phyloP scores from a whole-genome alignment of 2,797 vertebrate genomes.

The Geranospiza caerulescens region DNA sequence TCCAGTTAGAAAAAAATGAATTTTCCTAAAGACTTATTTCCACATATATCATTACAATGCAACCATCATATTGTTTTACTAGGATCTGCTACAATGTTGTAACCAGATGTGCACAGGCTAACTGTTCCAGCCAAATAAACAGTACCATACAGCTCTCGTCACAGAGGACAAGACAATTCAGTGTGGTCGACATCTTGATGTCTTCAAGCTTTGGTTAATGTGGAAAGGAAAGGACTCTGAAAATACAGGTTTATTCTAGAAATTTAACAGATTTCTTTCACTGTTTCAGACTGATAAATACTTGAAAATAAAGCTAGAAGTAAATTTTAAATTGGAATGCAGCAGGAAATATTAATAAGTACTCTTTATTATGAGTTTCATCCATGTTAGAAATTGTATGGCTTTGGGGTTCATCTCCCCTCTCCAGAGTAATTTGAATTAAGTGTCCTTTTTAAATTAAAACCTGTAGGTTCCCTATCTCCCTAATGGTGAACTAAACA shows the following conservation, averaged over 20 bases:
- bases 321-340: background rate
- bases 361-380: background rate
- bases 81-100: slow-evolving; percentile 76
- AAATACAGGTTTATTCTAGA: background rate
- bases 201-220: slow-evolving; percentile 82
- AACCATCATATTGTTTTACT: background rate
- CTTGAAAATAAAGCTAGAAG: background rate
- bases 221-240: slow-evolving; percentile 62
- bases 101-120: slow-evolving; percentile 74
- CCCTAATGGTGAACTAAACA: background rate
- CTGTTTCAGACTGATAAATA: background rate
- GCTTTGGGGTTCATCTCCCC: background rate
- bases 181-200: slow-evolving; percentile 73
- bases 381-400: background rate
- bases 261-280: background rate
- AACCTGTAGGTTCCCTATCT: background rate
- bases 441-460: background rate
- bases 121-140: slow-evolving; percentile 82
- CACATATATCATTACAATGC: background rate
- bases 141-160: slow-evolving; percentile 75
- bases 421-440: background rate
- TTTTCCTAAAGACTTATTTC: background rate
- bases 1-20: background rate
- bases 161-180: slow-evolving; percentile 80
- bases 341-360: background rate